Conservation (phyloP, 2,113 vertebrate genomes). For the Calyptommatus sinebrachiatus region DNA sequence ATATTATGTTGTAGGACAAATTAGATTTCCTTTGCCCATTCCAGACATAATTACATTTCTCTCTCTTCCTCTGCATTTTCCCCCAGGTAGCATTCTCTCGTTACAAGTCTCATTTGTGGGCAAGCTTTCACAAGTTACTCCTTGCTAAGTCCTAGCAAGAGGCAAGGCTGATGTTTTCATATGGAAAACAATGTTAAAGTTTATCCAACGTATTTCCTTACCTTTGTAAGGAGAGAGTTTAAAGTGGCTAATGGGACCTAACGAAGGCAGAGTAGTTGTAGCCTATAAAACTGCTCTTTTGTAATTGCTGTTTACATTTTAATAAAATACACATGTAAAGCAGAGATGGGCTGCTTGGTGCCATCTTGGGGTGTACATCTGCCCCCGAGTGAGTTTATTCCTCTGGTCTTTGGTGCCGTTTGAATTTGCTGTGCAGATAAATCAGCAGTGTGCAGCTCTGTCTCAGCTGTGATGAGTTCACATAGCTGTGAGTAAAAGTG, state of each 20-base stretch:
- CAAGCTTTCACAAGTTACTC: neutral
- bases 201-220: neutral
- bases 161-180: neutral
- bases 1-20: conserved; percentile 8
- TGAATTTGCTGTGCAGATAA: too few relatives aligned
- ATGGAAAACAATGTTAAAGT: neutral
- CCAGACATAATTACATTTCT: conserved; percentile 13
- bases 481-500: too few relatives aligned
- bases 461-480: too few relatives aligned
- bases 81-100: neutral
- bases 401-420: too few relatives aligned
- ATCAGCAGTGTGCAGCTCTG: too few relatives aligned
- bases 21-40: conserved; percentile 12
- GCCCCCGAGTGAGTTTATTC: too few relatives aligned
- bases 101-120: neutral
- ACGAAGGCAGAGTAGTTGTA: neutral
- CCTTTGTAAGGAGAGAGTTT: neutral
- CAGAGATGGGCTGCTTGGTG: too few relatives aligned
- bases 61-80: neutral
- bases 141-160: neutral
- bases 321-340: too few relatives aligned
- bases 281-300: too few relatives aligned
- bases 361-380: too few relatives aligned
- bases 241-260: neutral
- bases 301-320: neutral